These are phyloP conservation scores for Psilopsiagon aymara DNA, from an alignment of 2,113 vertebrate genomes.

Conservation along the genomic window DNA sequence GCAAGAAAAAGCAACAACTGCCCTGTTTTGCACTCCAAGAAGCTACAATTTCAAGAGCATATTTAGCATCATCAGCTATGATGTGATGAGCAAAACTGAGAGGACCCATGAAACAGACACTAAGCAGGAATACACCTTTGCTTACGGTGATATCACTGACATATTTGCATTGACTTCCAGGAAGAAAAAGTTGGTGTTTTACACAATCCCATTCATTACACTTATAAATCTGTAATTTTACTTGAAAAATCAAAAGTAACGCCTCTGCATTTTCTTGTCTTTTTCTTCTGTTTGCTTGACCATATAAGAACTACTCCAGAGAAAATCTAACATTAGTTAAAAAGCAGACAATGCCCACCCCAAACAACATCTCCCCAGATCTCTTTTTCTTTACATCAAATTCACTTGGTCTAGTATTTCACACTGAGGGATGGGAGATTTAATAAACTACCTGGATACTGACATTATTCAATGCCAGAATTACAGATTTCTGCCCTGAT, in stretches of 20 bases:
- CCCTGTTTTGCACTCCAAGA: neutral
- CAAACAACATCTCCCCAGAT: neutral
- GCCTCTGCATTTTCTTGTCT: neutral
- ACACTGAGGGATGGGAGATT: neutral
- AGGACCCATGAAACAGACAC: neutral
- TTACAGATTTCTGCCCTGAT: neutral
- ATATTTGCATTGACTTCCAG: neutral
- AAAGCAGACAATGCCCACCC: neutral
- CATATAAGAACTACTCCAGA: neutral
- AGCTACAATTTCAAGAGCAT: neutral
- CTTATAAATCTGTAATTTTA: neutral
- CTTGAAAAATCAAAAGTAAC: neutral
- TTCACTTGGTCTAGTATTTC: neutral
- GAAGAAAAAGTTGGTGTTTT: neutral
- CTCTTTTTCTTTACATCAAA: neutral
- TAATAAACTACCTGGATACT: neutral
- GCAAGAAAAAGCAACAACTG: neutral
- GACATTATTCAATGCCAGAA: neutral
- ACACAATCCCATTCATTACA: neutral
- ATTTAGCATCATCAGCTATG: neutral
- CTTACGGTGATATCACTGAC: neutral
- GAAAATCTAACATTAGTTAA: neutral
- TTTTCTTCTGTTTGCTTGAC: neutral
- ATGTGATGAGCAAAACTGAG: neutral
- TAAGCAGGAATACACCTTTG: neutral